Evolutionary conservation across 2,888 invertebrate genomes (phyloP).

Genomic region (Hypolimnas misippus): DNA sequence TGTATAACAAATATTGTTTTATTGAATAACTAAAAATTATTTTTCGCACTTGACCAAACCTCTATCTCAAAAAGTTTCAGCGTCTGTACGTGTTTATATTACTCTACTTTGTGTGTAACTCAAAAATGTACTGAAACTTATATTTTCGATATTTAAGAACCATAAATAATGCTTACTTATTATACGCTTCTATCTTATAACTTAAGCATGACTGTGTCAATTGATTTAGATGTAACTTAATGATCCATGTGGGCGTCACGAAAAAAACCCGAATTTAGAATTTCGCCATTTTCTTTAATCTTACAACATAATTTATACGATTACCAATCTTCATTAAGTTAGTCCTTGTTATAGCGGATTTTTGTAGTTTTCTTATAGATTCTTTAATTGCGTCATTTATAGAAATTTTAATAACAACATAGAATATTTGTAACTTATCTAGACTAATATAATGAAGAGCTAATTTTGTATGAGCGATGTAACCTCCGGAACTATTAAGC

Average conservation of each 20-base stretch:
- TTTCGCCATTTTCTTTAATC: conserved; percentile 38
- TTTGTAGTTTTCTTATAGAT: conserved; percentile 9
- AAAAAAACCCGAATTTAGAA: conserved; percentile 44
- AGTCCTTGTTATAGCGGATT: conserved; percentile 34
- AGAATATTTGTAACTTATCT: background rate
- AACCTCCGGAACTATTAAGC: no score
- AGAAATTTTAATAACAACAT: background rate
- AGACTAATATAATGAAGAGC: no score
- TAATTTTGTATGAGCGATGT: no score
- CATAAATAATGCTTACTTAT: no score
- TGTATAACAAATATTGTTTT: no score
- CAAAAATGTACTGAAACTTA: no score
- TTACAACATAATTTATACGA: conserved; percentile 45
- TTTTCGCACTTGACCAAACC: no score
- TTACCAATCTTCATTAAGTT: conserved; percentile 35
- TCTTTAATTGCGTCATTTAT: conserved; percentile 26
- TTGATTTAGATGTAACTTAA: conserved; percentile 31
- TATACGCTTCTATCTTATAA: conserved; percentile 2
- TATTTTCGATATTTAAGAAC: no score
- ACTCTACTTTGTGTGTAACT: no score
- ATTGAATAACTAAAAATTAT: no score
- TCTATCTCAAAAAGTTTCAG: no score
- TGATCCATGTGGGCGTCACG: conserved; percentile 42
- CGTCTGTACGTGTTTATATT: no score
- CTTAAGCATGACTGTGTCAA: conserved; percentile 13